Evolutionary conservation across 2,113 vertebrate species (phyloP).

Genomic region (Bagarius yarrelli): DNA sequence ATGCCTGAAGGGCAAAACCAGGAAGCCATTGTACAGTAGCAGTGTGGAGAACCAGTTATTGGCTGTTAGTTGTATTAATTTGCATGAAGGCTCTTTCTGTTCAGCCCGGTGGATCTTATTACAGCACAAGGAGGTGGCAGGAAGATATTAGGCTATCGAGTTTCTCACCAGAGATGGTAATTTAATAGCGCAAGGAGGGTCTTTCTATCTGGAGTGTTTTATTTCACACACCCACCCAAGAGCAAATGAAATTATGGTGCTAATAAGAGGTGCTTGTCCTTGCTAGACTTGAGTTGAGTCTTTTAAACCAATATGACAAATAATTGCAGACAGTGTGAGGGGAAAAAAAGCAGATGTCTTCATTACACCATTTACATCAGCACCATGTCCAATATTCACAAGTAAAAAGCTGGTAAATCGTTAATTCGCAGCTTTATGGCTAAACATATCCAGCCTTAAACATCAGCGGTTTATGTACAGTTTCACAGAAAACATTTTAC

Average conservation of each 20-base stretch:
- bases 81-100: constrained; percentile 64
- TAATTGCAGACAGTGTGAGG: background rate
- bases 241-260: constrained; percentile 59
- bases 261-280: background rate
- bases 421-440: background rate
- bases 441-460: background rate
- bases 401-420: background rate
- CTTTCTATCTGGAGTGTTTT: constrained; percentile 64
- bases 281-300: background rate
- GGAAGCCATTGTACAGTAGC: constrained; percentile 49
- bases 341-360: background rate
- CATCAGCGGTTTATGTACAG: no score
- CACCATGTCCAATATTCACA: background rate
- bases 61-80: constrained; percentile 67
- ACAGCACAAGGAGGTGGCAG: constrained; percentile 69
- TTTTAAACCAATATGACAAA: background rate
- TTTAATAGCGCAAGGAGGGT: constrained; percentile 66
- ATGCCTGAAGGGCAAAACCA: constrained; percentile 63
- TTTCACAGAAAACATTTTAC: background rate
- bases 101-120: constrained; percentile 67
- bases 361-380: constrained; percentile 1
- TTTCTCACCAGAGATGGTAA: constrained; percentile 72
- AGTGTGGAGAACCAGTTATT: constrained; percentile 69
- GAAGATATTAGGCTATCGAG: constrained; percentile 73
- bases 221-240: constrained; percentile 68